Conservation (phyloP, 1,140 invertebrate genomes). For the Sweltsa coloradensis region DNA sequence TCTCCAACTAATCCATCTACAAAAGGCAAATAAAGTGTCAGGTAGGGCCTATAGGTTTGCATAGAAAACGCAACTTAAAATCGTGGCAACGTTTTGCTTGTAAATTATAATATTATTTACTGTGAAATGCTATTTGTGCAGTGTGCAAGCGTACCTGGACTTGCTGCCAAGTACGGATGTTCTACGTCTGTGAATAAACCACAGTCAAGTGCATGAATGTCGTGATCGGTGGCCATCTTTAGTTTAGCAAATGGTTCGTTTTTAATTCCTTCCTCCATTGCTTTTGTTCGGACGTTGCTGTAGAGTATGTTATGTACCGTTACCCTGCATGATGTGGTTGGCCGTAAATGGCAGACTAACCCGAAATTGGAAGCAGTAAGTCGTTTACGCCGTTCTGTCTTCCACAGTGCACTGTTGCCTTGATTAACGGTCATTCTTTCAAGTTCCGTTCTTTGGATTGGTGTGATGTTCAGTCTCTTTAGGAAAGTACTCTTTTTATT, state of each 20-base stretch:
- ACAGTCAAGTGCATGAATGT: background rate
- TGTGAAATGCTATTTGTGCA: too few species aligned
- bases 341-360: background rate
- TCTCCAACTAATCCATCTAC: background rate
- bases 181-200: background rate
- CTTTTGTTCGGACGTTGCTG: background rate
- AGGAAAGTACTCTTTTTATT: background rate
- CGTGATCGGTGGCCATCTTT: background rate
- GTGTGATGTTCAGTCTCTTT: background rate
- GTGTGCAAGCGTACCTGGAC: too few species aligned
- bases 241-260: constrained; percentile 7
- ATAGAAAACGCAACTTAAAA: background rate
- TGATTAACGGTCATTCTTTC: background rate
- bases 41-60: background rate
- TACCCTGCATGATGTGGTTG: background rate
- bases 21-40: background rate
- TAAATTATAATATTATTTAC: too few species aligned
- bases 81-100: background rate
- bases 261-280: constrained; percentile 2
- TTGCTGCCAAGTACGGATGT: background rate
- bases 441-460: background rate
- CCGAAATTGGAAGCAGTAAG: constrained; percentile 1
- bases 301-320: background rate
- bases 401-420: background rate
- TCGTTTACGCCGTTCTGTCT: background rate